Percentiles rank a stretch among this genome's conserved stretches.
phyloP scores from a whole-genome alignment of 2,888 invertebrate species.

The Stramonita haemastoma region DNA sequence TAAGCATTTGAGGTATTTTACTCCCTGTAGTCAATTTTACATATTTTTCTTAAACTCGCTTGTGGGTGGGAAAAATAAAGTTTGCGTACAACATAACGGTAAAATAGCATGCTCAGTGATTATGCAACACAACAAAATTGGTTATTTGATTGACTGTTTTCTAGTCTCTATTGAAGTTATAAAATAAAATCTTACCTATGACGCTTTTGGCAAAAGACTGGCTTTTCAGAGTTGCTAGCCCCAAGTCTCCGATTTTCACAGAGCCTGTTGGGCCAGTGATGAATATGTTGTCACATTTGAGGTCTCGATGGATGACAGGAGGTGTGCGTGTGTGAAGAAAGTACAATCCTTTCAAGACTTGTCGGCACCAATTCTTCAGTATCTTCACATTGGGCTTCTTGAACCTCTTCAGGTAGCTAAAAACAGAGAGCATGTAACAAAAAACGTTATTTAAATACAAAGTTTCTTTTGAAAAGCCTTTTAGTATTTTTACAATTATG shows the following conservation, averaged over 20 bases:
- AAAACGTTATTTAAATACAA: too few relatives aligned
- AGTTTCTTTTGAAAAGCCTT: too few relatives aligned
- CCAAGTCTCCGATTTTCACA: constrained; percentile 99
- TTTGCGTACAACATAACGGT: too few relatives aligned
- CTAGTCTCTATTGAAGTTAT: background rate
- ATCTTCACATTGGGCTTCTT: constrained; percentile 99
- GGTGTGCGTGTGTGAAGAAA: constrained; percentile 97
- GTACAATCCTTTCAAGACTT: constrained; percentile 96
- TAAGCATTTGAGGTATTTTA: too few relatives aligned
- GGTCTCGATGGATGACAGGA: constrained; percentile 97
- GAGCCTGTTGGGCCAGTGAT: constrained; percentile 99
- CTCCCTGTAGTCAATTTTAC: too few relatives aligned
- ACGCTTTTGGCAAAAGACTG: constrained; percentile 99
- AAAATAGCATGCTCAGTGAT: too few relatives aligned
- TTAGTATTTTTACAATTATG: too few relatives aligned
- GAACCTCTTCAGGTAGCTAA: constrained; percentile 94
- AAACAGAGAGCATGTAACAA: background rate
- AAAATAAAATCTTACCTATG: constrained; percentile 83
- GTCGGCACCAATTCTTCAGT: constrained; percentile 98
- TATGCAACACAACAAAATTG: too few relatives aligned
- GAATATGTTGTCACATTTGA: constrained; percentile 99
- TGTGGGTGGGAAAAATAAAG: too few relatives aligned
- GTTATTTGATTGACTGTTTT: too few relatives aligned
- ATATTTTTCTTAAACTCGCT: too few relatives aligned
- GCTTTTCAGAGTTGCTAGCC: constrained; percentile 98